Base-by-base conservation (phyloP, 92 coral and sea anemone genomes). In the Epizoanthus ramosus region DNA sequence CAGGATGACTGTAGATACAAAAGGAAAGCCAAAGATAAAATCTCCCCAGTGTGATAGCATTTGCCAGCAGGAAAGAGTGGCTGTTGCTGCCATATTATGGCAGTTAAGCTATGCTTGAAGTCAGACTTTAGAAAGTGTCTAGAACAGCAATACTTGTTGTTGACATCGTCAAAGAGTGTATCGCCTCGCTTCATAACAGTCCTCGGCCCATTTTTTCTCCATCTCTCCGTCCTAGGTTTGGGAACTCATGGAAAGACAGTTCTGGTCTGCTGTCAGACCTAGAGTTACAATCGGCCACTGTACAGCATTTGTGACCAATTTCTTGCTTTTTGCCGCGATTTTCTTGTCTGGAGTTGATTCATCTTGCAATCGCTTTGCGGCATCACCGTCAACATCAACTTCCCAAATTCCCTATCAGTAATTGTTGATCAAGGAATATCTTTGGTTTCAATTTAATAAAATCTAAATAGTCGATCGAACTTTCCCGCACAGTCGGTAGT, bases 11-110 rank as follows among this genome's bases (percentile, higher is more conserved):
- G 91, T 87, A 31, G 71, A 84, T 73, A 63, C 75, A 16, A 86
- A 66, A 57, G 85, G 87, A 69, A 90, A 80, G 75, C 94, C 89
- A 13, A 91, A 91, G 73, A 87, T 90, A 16, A 70, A 63, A 70
- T 57, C 87, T 63, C 91, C 91, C 24, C 74, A 84, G 21, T 90
- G 91, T 61, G 87, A 90, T 74, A 79, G 61, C 79, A 79, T 72
- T 10, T 90, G 91, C 71, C 93, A 24, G 91, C 93, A 28, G 91
- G 89, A 19, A 88, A 80, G 63, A 85, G 88, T 57, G 92, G 89
- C 21, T 88, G 89, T 56, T 87, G 89, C 71, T 80, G 89, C 53
- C 94, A 87, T 68, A 79, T 90, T 25, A 87, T 90, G 90, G 88
- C 90, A 57, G 84, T 87, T 14, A 87, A 79, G 83, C 91, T 80